Conservation (phyloP, 2,797 vertebrate genomes). For the Scolopax bukidnonensis region DNA sequence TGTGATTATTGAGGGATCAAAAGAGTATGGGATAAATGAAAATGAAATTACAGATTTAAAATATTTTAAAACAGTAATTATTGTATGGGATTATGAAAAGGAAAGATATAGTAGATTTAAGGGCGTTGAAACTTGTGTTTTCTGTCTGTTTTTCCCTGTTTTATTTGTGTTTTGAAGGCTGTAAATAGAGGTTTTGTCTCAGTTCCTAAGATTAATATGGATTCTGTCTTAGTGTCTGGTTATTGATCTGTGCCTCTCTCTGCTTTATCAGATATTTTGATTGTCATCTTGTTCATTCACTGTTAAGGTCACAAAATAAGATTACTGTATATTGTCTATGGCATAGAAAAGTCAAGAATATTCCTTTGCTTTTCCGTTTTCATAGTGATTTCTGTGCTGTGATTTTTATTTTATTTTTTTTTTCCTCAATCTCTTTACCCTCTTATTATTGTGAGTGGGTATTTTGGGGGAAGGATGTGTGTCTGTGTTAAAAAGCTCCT, state of each 20-base stretch:
- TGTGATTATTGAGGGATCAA: neutral
- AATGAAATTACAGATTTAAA: neutral
- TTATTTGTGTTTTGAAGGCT: neutral
- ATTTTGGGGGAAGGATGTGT: neutral
- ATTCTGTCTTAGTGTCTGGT: neutral
- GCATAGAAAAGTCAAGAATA: neutral
- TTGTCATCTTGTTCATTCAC: neutral
- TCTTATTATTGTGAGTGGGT: neutral
- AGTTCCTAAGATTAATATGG: neutral
- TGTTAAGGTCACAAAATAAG: neutral
- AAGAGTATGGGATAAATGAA: neutral
- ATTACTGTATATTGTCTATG: neutral
- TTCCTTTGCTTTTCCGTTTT: neutral
- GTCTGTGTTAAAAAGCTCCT: neutral
- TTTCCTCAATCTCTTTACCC: neutral
- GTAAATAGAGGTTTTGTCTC: neutral
- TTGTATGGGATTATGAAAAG: neutral
- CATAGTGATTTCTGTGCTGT: neutral
- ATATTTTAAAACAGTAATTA: neutral
- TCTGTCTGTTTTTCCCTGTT: neutral
- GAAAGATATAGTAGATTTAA: neutral
- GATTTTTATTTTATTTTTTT: neutral
- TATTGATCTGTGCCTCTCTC: conserved; percentile 7
- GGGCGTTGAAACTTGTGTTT: neutral
- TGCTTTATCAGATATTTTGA: neutral